These are phyloP conservation scores for Mico argentatus DNA, from an alignment of 2,797 vertebrate species.

Conservation along the genomic window DNA sequence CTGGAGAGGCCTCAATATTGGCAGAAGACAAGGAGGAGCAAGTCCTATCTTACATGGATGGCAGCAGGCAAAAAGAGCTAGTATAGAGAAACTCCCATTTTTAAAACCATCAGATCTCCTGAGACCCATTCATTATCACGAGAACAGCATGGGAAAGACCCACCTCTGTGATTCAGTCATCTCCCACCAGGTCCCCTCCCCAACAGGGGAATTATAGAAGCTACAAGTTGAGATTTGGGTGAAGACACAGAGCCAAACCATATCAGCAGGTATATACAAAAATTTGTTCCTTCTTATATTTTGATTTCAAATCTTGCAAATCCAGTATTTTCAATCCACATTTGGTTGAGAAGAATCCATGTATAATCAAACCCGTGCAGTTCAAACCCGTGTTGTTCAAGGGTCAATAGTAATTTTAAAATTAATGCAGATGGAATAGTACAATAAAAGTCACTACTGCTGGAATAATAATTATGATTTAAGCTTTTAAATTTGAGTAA, in stretches of 20 bases:
- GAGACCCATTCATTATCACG: background rate
- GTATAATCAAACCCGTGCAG: background rate
- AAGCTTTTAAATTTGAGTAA: background rate
- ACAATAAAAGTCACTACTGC: background rate
- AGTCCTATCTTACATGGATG: background rate
- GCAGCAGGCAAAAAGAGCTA: background rate
- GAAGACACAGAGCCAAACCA: background rate
- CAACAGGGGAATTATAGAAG: background rate
- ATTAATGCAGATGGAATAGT: background rate
- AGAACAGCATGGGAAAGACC: background rate
- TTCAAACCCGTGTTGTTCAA: background rate
- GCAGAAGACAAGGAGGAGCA: background rate
- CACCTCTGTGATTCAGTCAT: background rate
- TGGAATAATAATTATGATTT: background rate
- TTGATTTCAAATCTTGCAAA: background rate
- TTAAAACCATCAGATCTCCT: background rate
- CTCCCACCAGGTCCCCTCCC: background rate
- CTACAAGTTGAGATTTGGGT: background rate
- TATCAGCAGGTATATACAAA: background rate
- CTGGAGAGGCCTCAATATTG: background rate
- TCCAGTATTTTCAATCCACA: background rate
- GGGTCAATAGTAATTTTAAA: background rate
- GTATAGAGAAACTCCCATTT: background rate
- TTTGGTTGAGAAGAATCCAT: background rate
- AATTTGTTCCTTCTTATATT: background rate